These are phyloP conservation scores for Centropyge bicolor DNA, from an alignment of 2,797 vertebrate species.

Conservation along the genomic window DNA sequence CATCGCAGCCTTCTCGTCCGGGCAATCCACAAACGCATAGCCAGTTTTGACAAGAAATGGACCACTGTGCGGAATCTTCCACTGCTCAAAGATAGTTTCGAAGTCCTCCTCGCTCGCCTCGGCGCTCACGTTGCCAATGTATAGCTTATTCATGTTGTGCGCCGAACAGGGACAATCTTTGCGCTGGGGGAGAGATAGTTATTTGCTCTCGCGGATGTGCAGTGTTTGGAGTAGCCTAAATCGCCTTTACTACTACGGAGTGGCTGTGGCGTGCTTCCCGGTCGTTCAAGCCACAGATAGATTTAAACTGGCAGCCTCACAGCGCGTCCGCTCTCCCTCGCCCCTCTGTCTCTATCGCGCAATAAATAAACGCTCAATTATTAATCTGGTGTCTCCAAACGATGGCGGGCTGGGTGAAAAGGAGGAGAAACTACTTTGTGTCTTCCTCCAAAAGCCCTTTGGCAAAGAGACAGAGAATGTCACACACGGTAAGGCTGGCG, in stretches of 20 bases:
- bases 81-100: conserved; percentile 97
- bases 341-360: conserved; percentile 78
- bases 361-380: conserved; percentile 86
- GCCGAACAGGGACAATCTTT: conserved; percentile 76
- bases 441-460: conserved; percentile 89
- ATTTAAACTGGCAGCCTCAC: conserved; percentile 84
- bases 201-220: conserved; percentile 79
- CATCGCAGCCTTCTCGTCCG: conserved; percentile 97
- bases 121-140: conserved; percentile 98
- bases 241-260: conserved; percentile 83
- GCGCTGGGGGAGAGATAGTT: conserved; percentile 79
- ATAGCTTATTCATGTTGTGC: conserved; percentile 97
- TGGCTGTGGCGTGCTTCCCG: conserved; percentile 84
- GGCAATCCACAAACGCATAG: conserved; percentile 99
- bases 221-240: conserved; percentile 80
- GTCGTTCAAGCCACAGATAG: conserved; percentile 83
- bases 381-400: conserved; percentile 86
- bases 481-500: conserved; percentile 90
- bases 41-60: conserved; percentile 97
- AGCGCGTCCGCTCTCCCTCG: conserved; percentile 82
- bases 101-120: conserved; percentile 95
- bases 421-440: conserved; percentile 89
- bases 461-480: conserved; percentile 93
- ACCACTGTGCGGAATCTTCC: conserved; percentile 95
- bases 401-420: conserved; percentile 84